Evolutionary conservation across 1,140 invertebrate species (phyloP).

Genomic region (Heliconius nattereri): DNA sequence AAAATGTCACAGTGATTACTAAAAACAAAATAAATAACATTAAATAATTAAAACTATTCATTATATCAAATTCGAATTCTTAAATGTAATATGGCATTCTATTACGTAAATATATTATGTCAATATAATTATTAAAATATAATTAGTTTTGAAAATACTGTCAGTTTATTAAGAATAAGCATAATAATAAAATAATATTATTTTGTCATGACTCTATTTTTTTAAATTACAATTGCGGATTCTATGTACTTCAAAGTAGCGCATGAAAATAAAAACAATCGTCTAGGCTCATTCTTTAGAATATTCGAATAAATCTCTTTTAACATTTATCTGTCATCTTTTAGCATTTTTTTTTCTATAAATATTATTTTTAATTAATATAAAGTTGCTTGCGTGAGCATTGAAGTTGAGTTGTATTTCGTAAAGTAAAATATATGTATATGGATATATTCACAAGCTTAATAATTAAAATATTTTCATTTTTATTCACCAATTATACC

Average conservation of each 20-base stretch:
- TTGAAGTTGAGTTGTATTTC: not conserved
- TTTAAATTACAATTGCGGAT: too few relatives aligned
- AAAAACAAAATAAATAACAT: slow-evolving; percentile 54
- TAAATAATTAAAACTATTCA: slow-evolving; percentile 45
- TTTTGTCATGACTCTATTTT: not conserved
- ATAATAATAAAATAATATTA: not conserved
- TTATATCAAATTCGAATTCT: slow-evolving; percentile 27
- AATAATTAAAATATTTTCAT: not conserved
- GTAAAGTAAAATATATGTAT: not conserved
- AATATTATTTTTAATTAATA: too few relatives aligned
- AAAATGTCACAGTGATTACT: slow-evolving; percentile 15
- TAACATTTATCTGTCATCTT: too few relatives aligned
- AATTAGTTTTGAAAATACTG: slow-evolving; percentile 27
- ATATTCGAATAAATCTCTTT: not conserved
- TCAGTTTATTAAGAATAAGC: not conserved
- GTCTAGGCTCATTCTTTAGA: not conserved
- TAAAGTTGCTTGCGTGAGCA: too few relatives aligned
- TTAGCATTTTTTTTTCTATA: too few relatives aligned
- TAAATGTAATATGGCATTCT: slow-evolving; percentile 47
- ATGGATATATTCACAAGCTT: too few relatives aligned
- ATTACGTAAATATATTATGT: slow-evolving; percentile 19
- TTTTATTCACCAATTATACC: not conserved
- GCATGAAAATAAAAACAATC: not conserved
- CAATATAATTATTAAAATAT: not conserved
- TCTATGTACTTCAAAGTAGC: not conserved